Conservation (phyloP, 2,797 vertebrate species). For the Neosilurus hyrtlii region DNA sequence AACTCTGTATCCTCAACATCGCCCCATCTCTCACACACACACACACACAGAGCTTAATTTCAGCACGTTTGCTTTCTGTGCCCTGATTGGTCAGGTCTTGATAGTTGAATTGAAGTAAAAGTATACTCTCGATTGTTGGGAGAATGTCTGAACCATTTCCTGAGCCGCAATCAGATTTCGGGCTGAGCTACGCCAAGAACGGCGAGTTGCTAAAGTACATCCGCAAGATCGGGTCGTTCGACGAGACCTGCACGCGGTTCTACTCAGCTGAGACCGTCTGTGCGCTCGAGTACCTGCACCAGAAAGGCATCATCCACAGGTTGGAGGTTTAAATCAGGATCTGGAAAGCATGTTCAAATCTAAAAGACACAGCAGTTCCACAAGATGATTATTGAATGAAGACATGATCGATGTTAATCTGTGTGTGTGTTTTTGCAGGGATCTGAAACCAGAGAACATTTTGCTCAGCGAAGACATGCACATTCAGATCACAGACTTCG, state of each 20-base stretch:
- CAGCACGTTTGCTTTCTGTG: no score
- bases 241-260: conserved; percentile 98
- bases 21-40: no score
- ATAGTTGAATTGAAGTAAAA: no score
- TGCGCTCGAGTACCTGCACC: conserved; percentile 94
- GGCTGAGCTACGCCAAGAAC: conserved; percentile 98
- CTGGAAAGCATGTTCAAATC: background rate
- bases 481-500: conserved; percentile 99
- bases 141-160: conserved; percentile 58
- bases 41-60: no score
- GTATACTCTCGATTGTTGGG: no score
- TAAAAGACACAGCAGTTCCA: no score
- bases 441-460: conserved; percentile 98
- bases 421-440: conserved; percentile 75
- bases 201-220: conserved; percentile 98
- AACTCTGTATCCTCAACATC: conserved; percentile 93
- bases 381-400: background rate
- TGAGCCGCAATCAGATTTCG: conserved; percentile 92
- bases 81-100: no score
- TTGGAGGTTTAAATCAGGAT: conserved; percentile 59
- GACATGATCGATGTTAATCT: no score
- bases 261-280: conserved; percentile 97
- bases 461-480: conserved; percentile 98
- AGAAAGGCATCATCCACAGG: conserved; percentile 98
- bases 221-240: conserved; percentile 98